phyloP scores from a whole-genome alignment of 2,888 invertebrate species.

The Entomobrya multifasciata region DNA sequence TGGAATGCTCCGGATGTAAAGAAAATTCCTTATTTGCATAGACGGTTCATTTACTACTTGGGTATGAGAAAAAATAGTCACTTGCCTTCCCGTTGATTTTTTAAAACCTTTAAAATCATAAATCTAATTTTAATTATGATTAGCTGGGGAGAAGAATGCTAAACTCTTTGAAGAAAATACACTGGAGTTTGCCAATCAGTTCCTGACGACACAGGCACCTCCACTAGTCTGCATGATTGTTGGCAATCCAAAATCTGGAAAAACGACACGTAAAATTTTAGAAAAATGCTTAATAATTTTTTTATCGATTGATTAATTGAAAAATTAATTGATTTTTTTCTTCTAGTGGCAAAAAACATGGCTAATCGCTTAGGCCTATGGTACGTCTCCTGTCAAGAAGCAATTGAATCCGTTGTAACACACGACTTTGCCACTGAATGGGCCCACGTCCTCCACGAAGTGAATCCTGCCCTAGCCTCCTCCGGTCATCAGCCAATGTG shows the following conservation, averaged over 20 bases:
- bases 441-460: slow-evolving; percentile 46
- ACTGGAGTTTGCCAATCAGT: slow-evolving; percentile 56
- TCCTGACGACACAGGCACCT: slow-evolving; percentile 37
- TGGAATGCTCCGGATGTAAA: slow-evolving; percentile 75
- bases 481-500: slow-evolving; percentile 73
- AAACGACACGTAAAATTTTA: slow-evolving; percentile 64
- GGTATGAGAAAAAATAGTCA: too few species aligned
- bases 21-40: slow-evolving; percentile 75
- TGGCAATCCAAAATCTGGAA: slow-evolving; percentile 76
- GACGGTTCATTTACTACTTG: slow-evolving; percentile 75
- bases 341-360: slow-evolving; percentile 63
- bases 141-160: slow-evolving; percentile 74
- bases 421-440: slow-evolving; percentile 63
- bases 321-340: too few species aligned
- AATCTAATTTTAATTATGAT: too few species aligned
- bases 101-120: too few species aligned
- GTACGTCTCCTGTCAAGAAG: slow-evolving; percentile 68
- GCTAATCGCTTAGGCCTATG: slow-evolving; percentile 72
- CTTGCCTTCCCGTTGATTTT: too few species aligned
- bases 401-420: slow-evolving; percentile 65
- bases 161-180: slow-evolving; percentile 69
- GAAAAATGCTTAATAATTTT: slow-evolving; percentile 14
- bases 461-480: slow-evolving; percentile 39
- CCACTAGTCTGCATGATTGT: slow-evolving; percentile 70
- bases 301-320: too few species aligned